A percentile compares a stretch with the other conserved stretches of the same genome.
These are phyloP conservation scores for Tenrec ecaudatus DNA, from an alignment of 2,113 vertebrate species.

Conservation along the genomic window DNA sequence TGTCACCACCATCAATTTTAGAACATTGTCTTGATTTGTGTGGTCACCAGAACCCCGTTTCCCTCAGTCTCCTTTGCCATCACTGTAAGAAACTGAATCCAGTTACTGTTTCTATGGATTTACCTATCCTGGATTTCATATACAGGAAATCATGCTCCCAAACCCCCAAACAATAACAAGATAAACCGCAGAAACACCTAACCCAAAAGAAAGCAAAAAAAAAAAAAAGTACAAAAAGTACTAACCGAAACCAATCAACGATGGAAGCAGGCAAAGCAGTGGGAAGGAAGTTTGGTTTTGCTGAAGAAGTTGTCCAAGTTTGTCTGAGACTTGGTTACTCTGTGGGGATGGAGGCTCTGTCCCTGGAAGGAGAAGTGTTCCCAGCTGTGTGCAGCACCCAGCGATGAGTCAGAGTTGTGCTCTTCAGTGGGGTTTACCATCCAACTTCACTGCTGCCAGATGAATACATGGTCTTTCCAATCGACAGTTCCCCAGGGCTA, in stretches of 20 bases:
- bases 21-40: not conserved
- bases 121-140: too few relatives aligned
- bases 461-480: not conserved
- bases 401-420: not conserved
- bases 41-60: not conserved
- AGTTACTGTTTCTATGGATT: too few relatives aligned
- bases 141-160: too few relatives aligned
- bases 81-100: too few relatives aligned
- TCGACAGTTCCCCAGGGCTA: not conserved
- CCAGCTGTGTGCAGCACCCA: rapidly evolving
- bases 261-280: not conserved
- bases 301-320: not conserved
- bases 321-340: not conserved
- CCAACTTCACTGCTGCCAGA: not conserved
- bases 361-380: not conserved
- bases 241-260: not conserved
- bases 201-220: too few relatives aligned
- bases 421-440: not conserved
- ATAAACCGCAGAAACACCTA: too few relatives aligned
- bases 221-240: too few relatives aligned
- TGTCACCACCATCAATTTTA: too few relatives aligned
- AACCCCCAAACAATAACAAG: too few relatives aligned
- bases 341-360: rapidly evolving
- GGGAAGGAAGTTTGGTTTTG: conserved; percentile 12
- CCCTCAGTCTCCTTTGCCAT: too few relatives aligned